Evolutionary conservation across 2,797 vertebrate species (phyloP).

Genomic region (Sylvilagus floridanus): DNA sequence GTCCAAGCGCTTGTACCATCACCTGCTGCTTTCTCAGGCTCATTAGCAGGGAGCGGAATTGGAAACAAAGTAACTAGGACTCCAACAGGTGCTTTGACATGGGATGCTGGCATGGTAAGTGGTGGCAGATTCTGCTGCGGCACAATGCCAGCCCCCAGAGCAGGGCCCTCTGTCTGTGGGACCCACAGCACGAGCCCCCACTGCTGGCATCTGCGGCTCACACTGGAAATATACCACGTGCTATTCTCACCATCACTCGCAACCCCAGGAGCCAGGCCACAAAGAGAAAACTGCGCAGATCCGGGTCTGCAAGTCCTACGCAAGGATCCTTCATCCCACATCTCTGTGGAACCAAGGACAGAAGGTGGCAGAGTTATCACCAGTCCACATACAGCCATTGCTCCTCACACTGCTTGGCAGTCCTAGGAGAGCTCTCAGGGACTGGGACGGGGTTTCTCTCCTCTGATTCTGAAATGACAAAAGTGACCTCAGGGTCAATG

Average conservation of each 20-base stretch:
- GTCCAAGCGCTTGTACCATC: too few relatives aligned
- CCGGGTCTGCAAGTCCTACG: not conserved
- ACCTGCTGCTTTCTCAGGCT: too few relatives aligned
- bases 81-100: too few relatives aligned
- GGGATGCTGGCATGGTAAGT: too few relatives aligned
- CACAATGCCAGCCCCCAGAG: not conserved
- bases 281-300: not conserved
- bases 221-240: not conserved
- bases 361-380: conserved; percentile 21
- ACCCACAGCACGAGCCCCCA: not conserved
- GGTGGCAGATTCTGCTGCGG: too few relatives aligned
- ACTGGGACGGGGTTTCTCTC: not conserved
- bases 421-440: not conserved
- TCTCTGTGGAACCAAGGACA: not conserved
- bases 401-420: not conserved
- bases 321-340: not conserved
- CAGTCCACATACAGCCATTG: not conserved
- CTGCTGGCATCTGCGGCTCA: not conserved
- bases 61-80: too few relatives aligned
- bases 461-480: not conserved
- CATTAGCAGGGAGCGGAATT: too few relatives aligned
- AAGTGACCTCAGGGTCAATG: not conserved
- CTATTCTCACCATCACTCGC: not conserved
- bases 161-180: not conserved
- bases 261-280: not conserved